Conservation (phyloP, 1,140 invertebrate genomes). For the Apocrypta bakeri region DNA sequence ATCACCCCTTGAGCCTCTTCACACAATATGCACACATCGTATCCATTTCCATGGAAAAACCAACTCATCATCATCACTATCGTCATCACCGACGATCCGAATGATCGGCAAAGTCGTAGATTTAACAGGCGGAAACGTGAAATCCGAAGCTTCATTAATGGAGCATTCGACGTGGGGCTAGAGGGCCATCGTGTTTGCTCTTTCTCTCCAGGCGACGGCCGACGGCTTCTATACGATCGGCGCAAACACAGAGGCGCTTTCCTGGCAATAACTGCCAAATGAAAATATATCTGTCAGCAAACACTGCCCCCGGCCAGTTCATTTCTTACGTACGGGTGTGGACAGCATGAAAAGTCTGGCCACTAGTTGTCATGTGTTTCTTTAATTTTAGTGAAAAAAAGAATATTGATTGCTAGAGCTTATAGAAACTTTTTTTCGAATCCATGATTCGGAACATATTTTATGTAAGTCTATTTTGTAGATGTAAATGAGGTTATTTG, state of each 20-base stretch:
- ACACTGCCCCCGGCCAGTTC: conserved; percentile 57
- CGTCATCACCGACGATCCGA: neutral
- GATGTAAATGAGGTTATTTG: no score
- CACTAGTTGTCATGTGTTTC: no score
- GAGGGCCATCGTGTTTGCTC: conserved; percentile 36
- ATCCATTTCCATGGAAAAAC: conserved; percentile 26
- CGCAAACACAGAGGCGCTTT: conserved; percentile 47
- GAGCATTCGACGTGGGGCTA: conserved; percentile 54
- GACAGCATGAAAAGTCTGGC: neutral
- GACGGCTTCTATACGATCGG: conserved; percentile 30
- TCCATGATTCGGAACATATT: no score
- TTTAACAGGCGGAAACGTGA: conserved; percentile 60
- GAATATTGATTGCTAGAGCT: no score
- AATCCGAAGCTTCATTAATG: conserved; percentile 73
- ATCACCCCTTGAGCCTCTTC: neutral
- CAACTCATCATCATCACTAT: neutral
- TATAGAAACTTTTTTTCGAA: no score
- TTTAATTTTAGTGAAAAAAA: no score
- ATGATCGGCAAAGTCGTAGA: neutral
- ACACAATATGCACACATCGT: neutral
- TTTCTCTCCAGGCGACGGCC: conserved; percentile 37
- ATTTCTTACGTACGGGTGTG: neutral
- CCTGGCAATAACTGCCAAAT: conserved; percentile 74
- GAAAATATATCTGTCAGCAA: conserved; percentile 74
- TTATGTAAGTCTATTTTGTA: no score